Conservation (phyloP, 2,113 vertebrate species). For the Maccullochella peelii region DNA sequence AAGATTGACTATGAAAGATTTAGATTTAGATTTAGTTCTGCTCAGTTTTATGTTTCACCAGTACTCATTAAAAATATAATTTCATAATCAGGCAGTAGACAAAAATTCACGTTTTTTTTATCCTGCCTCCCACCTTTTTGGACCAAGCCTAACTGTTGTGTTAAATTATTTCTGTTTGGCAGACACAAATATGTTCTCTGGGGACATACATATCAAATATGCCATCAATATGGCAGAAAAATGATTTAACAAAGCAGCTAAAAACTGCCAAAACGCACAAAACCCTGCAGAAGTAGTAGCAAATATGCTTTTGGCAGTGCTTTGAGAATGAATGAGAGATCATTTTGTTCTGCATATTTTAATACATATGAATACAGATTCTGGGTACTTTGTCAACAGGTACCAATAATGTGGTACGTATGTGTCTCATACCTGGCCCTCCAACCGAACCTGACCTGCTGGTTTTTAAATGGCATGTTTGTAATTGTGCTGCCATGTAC, state of each 20-base stretch:
- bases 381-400: background rate
- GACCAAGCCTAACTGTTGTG: conserved; percentile 21
- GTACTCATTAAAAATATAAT: background rate
- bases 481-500: conserved; percentile 10
- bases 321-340: conserved; percentile 28
- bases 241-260: conserved; percentile 6
- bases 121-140: conserved; percentile 3
- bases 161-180: conserved; percentile 33
- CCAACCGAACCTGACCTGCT: background rate
- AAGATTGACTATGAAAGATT: conserved; percentile 6
- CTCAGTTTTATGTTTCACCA: background rate
- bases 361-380: conserved; percentile 1
- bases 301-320: background rate
- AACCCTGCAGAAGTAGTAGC: background rate
- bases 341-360: background rate
- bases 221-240: conserved; percentile 39
- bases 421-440: background rate
- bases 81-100: conserved; percentile 1
- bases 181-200: background rate
- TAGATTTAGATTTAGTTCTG: conserved; percentile 17
- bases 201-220: background rate
- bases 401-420: background rate
- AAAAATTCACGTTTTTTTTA: background rate
- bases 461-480: background rate
- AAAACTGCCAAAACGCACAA: background rate